Evolutionary conservation across 35 echinoderm and acorn worm species (phyloP).

Genomic region (Holothuria glaberrima): DNA sequence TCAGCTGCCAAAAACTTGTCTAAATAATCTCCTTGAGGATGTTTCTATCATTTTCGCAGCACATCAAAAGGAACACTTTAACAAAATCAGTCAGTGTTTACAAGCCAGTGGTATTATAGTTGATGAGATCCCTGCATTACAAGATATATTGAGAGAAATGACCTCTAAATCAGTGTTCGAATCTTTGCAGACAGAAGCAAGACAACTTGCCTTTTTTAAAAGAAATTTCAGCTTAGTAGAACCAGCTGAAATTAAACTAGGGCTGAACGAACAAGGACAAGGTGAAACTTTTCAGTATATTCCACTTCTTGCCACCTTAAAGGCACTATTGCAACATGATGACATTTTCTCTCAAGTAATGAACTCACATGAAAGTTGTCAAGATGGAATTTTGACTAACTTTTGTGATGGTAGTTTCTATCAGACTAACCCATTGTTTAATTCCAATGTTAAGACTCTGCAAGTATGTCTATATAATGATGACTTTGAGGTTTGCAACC

Average conservation of each 20-base stretch:
- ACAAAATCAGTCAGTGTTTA: constrained; percentile 24
- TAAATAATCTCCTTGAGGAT: constrained; percentile 37
- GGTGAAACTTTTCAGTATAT: constrained; percentile 43
- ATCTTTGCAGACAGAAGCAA: constrained; percentile 8
- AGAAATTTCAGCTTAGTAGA: constrained; percentile 24
- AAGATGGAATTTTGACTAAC: constrained; percentile 5
- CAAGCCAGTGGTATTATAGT: neutral
- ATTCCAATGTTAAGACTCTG: constrained; percentile 12
- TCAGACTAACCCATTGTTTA: constrained; percentile 12
- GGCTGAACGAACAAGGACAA: neutral
- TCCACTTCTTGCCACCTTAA: constrained; percentile 26
- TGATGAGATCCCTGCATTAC: constrained; percentile 25
- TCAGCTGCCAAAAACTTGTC: constrained; percentile 42
- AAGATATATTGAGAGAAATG: constrained; percentile 7
- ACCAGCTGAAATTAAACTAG: constrained; percentile 24
- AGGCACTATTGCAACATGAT: constrained; percentile 20
- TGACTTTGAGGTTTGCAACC: constrained; percentile 58
- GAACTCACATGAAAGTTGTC: constrained; percentile 32
- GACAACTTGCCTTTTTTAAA: constrained; percentile 30
- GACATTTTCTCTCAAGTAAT: constrained; percentile 41
- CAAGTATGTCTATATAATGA: constrained; percentile 44
- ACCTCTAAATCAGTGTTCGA: constrained; percentile 38
- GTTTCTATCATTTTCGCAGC: constrained; percentile 14
- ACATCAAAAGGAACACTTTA: neutral
- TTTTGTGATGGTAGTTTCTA: constrained; percentile 45